Evolutionary conservation across 2,113 vertebrate genomes (phyloP), one percentile per base, ranked within the genome.

Genomic region (Callithrix jacchus): DNA sequence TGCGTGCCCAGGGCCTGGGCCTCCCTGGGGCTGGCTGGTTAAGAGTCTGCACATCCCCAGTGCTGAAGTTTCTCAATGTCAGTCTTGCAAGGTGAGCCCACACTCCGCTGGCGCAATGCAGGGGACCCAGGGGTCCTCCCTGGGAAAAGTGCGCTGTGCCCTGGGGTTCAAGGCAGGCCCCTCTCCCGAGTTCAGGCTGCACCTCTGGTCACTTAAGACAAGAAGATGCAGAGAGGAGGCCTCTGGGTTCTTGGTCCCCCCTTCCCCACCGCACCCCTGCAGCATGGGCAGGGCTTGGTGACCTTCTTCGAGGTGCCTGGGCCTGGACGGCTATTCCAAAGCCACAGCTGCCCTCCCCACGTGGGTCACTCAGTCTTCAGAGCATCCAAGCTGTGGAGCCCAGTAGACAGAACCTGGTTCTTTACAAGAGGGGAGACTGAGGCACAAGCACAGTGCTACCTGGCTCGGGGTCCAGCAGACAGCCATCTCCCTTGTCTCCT

Each of bases 401-500:
- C 42, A 2, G 30, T 5, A 73, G 52, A 30, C 20, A 25, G 66
- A 37, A 5, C 2, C 49, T 1, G 20, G 42, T 16, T 88, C 45
- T 45, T 52, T 12, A 17, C 25, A 16, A 11, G 49, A 25, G n/a
- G 27, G 77, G 14, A 64, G 45, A 45, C 52, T 11, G 40, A 14
- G 64, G 70, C 1, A 27, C 8, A 14, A 30, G 42, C 35, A n/a
- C 0, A 1, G 16, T 11, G 18, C 68, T 70, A n/a, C 27, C 25
- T 0, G 3, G 6, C n/a, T 14, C 5, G 2, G 83, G 85, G 37
- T n/a, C 56, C 3, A 3, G 0, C 3, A 13, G 64, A 6, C 30
- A 14, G 66, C 42, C 5, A 5, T 27, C 35, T 25, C 27, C 66
- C 13, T 14, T 14, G 54, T 10, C 37, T 21, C 61, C 18, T 13